Conservation (phyloP, 2,113 vertebrate species). For the Dipodomys spectabilis region DNA sequence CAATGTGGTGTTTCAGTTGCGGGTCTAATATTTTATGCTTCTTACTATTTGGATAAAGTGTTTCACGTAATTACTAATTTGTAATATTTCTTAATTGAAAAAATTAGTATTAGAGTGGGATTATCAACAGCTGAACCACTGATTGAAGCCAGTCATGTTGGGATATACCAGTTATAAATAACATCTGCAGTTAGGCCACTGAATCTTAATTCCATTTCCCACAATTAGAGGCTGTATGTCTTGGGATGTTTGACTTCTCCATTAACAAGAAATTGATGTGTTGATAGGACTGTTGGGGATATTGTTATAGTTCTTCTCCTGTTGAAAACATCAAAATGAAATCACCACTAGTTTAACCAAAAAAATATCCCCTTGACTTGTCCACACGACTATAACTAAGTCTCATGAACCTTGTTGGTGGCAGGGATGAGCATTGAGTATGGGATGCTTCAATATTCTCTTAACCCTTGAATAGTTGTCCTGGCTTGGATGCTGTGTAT, state of each 20-base stretch:
- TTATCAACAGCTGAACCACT: neutral
- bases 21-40: neutral
- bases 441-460: neutral
- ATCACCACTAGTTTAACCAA: too few species aligned
- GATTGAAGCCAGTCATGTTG: neutral
- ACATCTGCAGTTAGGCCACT: neutral
- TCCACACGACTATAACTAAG: neutral
- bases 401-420: neutral
- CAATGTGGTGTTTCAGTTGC: neutral
- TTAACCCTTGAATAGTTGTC: neutral
- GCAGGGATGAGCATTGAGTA: neutral
- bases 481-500: neutral
- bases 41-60: neutral
- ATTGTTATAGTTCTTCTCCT: neutral
- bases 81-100: neutral
- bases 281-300: neutral
- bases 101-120: neutral
- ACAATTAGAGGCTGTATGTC: neutral
- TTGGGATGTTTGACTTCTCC: neutral
- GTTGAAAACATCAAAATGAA: neutral
- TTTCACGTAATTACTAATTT: neutral
- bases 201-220: neutral
- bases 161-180: neutral
- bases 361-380: neutral
- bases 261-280: neutral